Evolutionary conservation across 2,113 vertebrate genomes (phyloP).

Genomic region (Alouatta palliata): DNA sequence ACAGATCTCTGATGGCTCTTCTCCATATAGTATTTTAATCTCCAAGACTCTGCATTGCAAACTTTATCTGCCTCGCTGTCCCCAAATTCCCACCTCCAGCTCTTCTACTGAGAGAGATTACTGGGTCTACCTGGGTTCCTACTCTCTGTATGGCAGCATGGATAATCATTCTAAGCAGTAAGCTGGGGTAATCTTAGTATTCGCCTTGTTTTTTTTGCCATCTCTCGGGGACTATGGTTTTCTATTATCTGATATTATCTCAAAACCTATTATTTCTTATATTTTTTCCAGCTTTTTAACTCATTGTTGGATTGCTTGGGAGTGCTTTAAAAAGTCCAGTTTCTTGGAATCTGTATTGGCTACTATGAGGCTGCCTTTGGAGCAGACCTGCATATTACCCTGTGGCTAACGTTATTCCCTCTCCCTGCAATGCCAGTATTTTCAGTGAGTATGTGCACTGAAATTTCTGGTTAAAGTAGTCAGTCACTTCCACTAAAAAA

Average conservation of each 20-base stretch:
- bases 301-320: not conserved
- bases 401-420: not conserved
- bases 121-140: not conserved
- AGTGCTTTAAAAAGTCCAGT: not conserved
- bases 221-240: not conserved
- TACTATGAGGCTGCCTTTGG: not conserved
- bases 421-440: not conserved
- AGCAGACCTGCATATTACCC: not conserved
- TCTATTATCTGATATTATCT: not conserved
- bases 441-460: not conserved
- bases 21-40: not conserved
- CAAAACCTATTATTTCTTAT: not conserved
- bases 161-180: not conserved
- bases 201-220: not conserved
- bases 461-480: not conserved
- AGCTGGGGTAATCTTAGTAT: too few relatives aligned
- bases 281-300: not conserved
- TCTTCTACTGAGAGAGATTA: not conserved
- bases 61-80: not conserved
- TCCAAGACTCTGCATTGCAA: not conserved
- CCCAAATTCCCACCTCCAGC: not conserved
- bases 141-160: not conserved
- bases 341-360: not conserved
- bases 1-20: not conserved
- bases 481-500: not conserved